Evolutionary conservation across 2,888 invertebrate genomes (phyloP), one percentile per base, ranked within the genome.

Genomic region (Drosophila sordidula): DNA sequence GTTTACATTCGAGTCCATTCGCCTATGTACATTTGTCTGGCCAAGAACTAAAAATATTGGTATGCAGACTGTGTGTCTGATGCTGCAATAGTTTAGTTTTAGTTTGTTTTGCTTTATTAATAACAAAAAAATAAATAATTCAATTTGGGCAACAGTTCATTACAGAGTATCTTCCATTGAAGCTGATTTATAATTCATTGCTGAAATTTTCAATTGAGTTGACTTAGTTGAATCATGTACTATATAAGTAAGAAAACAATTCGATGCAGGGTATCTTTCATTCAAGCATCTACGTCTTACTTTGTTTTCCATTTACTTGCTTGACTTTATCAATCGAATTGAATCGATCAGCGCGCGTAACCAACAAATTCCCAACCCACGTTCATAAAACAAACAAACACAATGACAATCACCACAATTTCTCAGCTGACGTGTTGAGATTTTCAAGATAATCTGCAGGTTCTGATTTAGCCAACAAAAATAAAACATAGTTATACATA

Each of bases 331-430:
- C 22, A 22, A 22, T 22, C 12, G 67, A 58, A 59, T 58, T 69
- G 46, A 76, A 79, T 85, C 76, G 79, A 87, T 87, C 79, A 57
- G 42, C 25, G 58, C 36, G 68, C 62, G 38, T 22, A 66, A 50
- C 78, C 18, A 45, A 61, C 75, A 34, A 49, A 70, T 64, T 81
- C 67, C 61, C 64, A 61, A 50, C 62, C 61, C 32, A 52, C 25
- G 22, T 14, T 52, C 12, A 11, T 14, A 36, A 34, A 42, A 47
- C 41, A 39, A 41, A 34, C 12, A 54, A 34, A 39, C 55, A 67
- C 58, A 57, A 70, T 49, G 70, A 44, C 72, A 75, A 64, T 29
- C 46, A 29, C 49, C n/a, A 36, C 42, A 44, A 58, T 67, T 70
- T 59, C 56, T 49, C 52, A 70, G 47, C 61, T 51, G 49, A 47